Percentiles rank a stretch among this genome's conserved stretches.
Evolutionary conservation across 2,888 invertebrate genomes (phyloP).

Genomic region (Schrankia costaestrigalis): DNA sequence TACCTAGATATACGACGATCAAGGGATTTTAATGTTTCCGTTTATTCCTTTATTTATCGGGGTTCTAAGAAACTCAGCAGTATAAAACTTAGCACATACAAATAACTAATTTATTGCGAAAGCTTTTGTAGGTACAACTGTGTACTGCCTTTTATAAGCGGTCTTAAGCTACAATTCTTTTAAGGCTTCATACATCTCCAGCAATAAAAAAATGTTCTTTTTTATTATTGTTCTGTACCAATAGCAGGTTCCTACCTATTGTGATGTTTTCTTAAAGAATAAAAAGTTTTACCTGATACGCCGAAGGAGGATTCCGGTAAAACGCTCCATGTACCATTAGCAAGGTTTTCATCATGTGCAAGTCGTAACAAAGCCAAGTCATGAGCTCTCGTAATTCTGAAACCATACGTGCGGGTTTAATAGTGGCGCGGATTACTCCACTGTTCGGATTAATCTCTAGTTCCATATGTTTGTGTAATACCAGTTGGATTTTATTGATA

Average conservation of each 20-base stretch:
- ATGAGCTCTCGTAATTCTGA: conserved; percentile 62
- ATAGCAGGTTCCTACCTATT: not conserved
- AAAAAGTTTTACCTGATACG: conserved; percentile 50
- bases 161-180: too few relatives aligned
- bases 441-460: conserved; percentile 6
- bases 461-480: conserved; percentile 5
- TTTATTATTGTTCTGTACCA: not conserved
- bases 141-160: too few relatives aligned
- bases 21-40: too few relatives aligned
- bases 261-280: too few relatives aligned
- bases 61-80: too few relatives aligned
- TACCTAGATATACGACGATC: too few relatives aligned
- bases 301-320: conserved; percentile 64
- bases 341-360: conserved; percentile 41
- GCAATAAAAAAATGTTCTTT: too few relatives aligned
- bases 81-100: too few relatives aligned
- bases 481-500: conserved; percentile 3
- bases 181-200: too few relatives aligned
- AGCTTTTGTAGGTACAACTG: too few relatives aligned
- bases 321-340: conserved; percentile 42
- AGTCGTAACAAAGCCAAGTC: conserved; percentile 65
- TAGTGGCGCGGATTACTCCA: conserved; percentile 17
- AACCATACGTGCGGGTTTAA: conserved; percentile 30
- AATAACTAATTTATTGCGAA: too few relatives aligned
- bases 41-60: too few relatives aligned